These are phyloP conservation scores for Myiotriccus ornatus DNA, from an alignment of 2,797 vertebrate species.

Conservation along the genomic window DNA sequence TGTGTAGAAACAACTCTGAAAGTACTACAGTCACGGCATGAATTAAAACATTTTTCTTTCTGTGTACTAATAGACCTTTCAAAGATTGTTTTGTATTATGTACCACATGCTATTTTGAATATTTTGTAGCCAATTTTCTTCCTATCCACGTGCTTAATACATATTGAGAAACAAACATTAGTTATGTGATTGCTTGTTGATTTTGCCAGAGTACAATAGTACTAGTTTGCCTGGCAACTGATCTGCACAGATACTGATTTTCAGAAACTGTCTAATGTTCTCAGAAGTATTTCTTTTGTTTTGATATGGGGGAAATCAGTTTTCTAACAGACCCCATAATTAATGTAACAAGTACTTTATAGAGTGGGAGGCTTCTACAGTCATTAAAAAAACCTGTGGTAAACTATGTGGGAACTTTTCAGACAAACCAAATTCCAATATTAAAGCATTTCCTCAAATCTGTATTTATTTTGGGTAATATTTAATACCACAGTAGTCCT, in stretches of 20 bases:
- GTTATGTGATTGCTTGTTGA: constrained; percentile 5
- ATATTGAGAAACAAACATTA: neutral
- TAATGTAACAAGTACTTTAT: neutral
- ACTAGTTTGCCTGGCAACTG: neutral
- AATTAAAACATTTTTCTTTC: neutral
- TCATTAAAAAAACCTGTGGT: neutral
- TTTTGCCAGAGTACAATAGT: neutral
- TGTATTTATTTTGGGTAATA: neutral
- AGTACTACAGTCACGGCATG: neutral
- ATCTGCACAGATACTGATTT: neutral
- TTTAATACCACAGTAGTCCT: neutral
- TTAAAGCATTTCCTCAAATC: neutral
- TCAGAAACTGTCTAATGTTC: neutral
- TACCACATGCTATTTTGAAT: neutral
- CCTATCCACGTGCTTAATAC: neutral
- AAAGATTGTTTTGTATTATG: neutral
- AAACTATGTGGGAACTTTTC: neutral
- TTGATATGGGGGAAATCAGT: neutral
- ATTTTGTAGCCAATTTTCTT: neutral
- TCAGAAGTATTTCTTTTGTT: neutral
- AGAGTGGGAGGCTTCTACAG: neutral
- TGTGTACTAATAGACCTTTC: neutral
- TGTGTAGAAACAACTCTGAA: neutral
- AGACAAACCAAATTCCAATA: neutral
- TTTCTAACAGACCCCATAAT: constrained; percentile 2